phyloP scores from a whole-genome alignment of 2,797 vertebrate genomes.

The Amblyopsis hoosieri region DNA sequence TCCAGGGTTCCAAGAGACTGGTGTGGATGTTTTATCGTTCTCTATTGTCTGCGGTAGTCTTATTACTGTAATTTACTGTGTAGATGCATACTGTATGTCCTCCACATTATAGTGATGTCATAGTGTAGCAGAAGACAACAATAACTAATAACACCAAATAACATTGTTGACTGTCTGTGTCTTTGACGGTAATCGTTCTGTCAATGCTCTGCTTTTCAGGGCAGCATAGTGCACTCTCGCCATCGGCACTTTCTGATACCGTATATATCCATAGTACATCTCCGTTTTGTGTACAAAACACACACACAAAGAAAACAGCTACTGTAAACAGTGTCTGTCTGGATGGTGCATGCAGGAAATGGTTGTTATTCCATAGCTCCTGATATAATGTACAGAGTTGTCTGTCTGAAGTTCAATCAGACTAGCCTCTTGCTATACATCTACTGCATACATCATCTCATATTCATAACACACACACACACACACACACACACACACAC shows the following conservation, averaged over 20 bases:
- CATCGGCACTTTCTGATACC: not conserved
- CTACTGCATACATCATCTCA: not conserved
- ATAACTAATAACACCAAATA: too few relatives aligned
- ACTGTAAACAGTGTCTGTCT: constrained; percentile 2
- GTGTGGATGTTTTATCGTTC: too few relatives aligned
- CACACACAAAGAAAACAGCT: constrained; percentile 26
- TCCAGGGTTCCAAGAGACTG: too few relatives aligned
- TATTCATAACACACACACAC: constrained; percentile 2
- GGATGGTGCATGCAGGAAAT: not conserved
- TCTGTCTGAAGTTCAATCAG: constrained; percentile 26
- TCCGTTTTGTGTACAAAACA: not conserved
- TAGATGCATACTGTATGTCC: too few relatives aligned
- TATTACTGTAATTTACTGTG: too few relatives aligned
- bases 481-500: constrained; percentile 3
- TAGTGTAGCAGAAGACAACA: too few relatives aligned
- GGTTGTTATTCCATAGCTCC: constrained; percentile 45
- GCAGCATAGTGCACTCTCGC: not conserved
- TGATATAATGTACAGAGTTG: constrained; percentile 30
- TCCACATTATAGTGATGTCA: too few relatives aligned
- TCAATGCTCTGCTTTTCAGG: not conserved
- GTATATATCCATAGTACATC: not conserved
- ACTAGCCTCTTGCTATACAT: constrained; percentile 32
- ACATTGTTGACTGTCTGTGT: too few relatives aligned
- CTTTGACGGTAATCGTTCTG: not conserved
- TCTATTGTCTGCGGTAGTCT: too few relatives aligned